Evolutionary conservation across 2,113 vertebrate genomes (phyloP), one percentile per base, ranked within the genome.

Genomic region (Melanerpes formicivorus): DNA sequence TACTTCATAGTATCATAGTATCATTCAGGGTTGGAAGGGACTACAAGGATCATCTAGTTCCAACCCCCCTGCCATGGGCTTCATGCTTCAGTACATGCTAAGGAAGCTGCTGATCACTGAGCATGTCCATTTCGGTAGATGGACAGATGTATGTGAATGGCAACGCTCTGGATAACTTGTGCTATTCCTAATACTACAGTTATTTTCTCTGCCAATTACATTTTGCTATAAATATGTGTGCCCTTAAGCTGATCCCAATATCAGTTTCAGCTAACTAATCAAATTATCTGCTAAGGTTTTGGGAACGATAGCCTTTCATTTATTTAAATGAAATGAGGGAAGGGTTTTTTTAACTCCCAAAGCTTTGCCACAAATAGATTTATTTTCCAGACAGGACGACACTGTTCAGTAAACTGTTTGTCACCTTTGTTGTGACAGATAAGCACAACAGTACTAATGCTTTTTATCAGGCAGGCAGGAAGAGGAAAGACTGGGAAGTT

Each of bases 181-280:
- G 66, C 85, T 95, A 95, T 94, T 96, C 91, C 84, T 96, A 91
- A 96, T 88, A 93, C 93, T 96, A 71, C 65, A 91, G 94, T 91
- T 97, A 95, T 90, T 97, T 96, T 97, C 90, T 95, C 55, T 86
- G 86, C 70, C 95, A 96, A 93, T 96, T 97, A 96, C 88, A 96
- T 95, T 96, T 95, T 90, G 93, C 93, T 96, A 95, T 91, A 97
- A 97, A 95, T 96, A 97, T 50, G 75, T 66, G 90, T 95, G 95
- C 88, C 97, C 96, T 96, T 96, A 96, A 95, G 82, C 22, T 97
- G 90, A 95, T 90, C 74, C 86, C 84, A 94, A 59, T 90, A 94
- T 96, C 93, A 96, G 79, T 96, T 96, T 96, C 87, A 96, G 91
- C 87, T 84, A 95, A 80, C 87, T 95, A 97, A 97, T 92, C 91